Evolutionary conservation across 2,797 vertebrate genomes (phyloP).

Genomic region (Characodon lateralis): DNA sequence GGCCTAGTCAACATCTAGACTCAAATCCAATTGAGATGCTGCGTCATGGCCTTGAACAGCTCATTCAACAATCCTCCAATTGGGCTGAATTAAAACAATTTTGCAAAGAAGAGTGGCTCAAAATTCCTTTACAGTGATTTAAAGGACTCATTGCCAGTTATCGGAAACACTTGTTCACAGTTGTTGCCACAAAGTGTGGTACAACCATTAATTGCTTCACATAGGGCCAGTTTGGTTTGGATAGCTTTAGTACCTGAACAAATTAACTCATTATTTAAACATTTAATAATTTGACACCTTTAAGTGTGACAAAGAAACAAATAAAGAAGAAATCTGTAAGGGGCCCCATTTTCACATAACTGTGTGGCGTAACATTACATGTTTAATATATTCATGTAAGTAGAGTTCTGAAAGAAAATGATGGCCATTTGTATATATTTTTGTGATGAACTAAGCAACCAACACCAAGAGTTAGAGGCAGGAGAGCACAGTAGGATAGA

Average conservation of each 20-base stretch:
- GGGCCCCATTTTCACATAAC: not conserved
- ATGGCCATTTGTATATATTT: conserved; percentile 31
- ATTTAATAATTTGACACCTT: not conserved
- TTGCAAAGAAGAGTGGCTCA: not conserved
- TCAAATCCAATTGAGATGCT: not conserved
- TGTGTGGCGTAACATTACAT: not conserved
- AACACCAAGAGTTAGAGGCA: conserved; percentile 21
- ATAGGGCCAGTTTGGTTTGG: not conserved
- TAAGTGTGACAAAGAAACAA: not conserved
- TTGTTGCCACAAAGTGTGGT: not conserved
- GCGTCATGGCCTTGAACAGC: not conserved
- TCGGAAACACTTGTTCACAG: not conserved
- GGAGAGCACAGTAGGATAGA: conserved; percentile 47
- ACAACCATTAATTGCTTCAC: not conserved
- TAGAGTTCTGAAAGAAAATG: conserved; percentile 8
- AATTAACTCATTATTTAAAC: not conserved
- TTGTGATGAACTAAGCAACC: conserved; percentile 28
- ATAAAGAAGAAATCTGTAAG: not conserved
- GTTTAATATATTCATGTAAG: not conserved
- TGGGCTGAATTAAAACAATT: not conserved
- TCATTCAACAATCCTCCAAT: not conserved
- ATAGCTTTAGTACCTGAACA: not conserved
- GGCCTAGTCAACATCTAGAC: too few species aligned
- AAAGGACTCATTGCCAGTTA: not conserved
- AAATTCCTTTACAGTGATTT: not conserved